These are phyloP conservation scores for Argyrosomus regius DNA, from an alignment of 2,797 vertebrate species.

Conservation along the genomic window DNA sequence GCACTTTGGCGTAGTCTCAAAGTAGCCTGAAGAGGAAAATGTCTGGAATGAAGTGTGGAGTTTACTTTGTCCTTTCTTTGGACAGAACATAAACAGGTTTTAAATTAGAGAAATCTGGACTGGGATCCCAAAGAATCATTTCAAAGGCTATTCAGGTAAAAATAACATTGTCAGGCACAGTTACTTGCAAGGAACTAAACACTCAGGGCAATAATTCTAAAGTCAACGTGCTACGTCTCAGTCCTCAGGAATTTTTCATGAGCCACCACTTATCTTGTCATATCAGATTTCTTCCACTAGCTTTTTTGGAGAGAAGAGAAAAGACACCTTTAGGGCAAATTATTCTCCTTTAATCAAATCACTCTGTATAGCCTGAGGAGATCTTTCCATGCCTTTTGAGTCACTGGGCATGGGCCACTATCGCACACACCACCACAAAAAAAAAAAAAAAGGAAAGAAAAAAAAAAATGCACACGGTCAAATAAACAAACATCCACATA, in stretches of 20 bases:
- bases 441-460: neutral
- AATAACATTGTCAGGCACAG: constrained; percentile 77
- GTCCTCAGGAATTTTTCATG: constrained; percentile 86
- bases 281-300: constrained; percentile 84
- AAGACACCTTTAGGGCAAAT: constrained; percentile 86
- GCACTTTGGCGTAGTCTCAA: constrained; percentile 8
- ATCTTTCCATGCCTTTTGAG: constrained; percentile 70
- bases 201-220: constrained; percentile 78
- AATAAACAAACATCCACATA: constrained; percentile 38
- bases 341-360: constrained; percentile 85
- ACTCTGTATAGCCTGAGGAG: constrained; percentile 77
- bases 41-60: constrained; percentile 43
- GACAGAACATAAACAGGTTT: constrained; percentile 56
- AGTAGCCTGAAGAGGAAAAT: constrained; percentile 41
- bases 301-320: constrained; percentile 75
- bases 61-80: constrained; percentile 42
- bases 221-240: constrained; percentile 81
- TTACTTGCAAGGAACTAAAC: constrained; percentile 67
- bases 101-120: constrained; percentile 48
- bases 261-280: constrained; percentile 88
- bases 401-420: constrained; percentile 56
- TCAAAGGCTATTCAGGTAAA: constrained; percentile 72
- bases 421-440: constrained; percentile 46
- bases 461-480: neutral
- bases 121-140: constrained; percentile 57